Evolutionary conservation across 2,113 vertebrate genomes (phyloP).

Genomic region (Callospermophilus lateralis): DNA sequence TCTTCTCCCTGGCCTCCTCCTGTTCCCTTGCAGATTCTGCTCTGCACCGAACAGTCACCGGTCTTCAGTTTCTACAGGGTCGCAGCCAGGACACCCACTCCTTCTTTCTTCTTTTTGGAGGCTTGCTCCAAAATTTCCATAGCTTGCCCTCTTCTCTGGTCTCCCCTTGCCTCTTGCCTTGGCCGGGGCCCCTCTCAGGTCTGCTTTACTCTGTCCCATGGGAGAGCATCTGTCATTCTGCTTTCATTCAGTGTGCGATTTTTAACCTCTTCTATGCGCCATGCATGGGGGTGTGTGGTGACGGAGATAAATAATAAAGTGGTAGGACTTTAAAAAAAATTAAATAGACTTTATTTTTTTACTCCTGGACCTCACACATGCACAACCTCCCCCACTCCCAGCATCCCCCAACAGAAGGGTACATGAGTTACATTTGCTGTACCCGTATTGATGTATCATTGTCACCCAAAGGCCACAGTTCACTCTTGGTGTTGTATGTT

Average conservation of each 20-base stretch:
- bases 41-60: neutral
- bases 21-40: neutral
- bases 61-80: neutral
- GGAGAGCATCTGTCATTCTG: neutral
- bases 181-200: neutral
- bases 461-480: neutral
- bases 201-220: neutral
- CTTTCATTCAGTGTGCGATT: neutral
- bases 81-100: fast-evolving
- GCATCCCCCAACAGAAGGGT: neutral
- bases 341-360: neutral
- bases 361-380: fast-evolving
- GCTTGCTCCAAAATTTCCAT: neutral
- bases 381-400: neutral
- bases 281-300: neutral
- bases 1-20: neutral
- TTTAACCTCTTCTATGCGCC: neutral
- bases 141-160: neutral
- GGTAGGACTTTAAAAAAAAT: neutral
- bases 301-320: neutral
- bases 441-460: no score
- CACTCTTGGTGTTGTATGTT: neutral
- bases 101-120: neutral
- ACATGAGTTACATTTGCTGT: neutral
- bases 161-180: neutral